phyloP scores from a whole-genome alignment of 2,113 vertebrate genomes.

The Nesospiza acunhae region DNA sequence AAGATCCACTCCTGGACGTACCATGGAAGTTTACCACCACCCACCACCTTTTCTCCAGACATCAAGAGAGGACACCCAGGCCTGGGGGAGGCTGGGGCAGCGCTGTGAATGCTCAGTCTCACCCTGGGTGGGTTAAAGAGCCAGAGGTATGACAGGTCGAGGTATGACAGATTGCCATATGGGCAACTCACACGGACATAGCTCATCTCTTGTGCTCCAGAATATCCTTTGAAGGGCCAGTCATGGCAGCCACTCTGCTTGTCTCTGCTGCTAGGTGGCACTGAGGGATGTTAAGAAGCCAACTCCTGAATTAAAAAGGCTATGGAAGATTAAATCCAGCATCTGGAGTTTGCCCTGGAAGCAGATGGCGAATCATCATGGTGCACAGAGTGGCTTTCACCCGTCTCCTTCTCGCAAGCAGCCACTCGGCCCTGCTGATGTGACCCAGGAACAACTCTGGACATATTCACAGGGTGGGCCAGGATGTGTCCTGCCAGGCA shows the following conservation, averaged over 20 bases:
- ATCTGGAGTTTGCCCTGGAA: slow-evolving; percentile 52
- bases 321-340: slow-evolving; percentile 63
- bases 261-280: slow-evolving; percentile 16
- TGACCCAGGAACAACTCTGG: neutral
- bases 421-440: neutral
- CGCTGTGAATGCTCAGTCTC: neutral
- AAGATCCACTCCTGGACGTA: neutral
- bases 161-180: neutral
- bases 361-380: slow-evolving; percentile 9
- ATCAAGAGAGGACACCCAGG: neutral
- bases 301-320: slow-evolving; percentile 54
- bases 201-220: neutral
- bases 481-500: neutral
- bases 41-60: neutral
- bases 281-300: slow-evolving; percentile 44
- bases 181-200: neutral
- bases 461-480: neutral
- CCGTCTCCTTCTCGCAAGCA: neutral
- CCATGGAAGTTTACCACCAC: neutral
- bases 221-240: neutral
- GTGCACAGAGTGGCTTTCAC: slow-evolving; percentile 18
- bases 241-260: neutral
- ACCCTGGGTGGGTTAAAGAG: neutral
- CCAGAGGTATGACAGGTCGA: neutral
- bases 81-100: neutral